Conservation (phyloP, 2,797 vertebrate genomes). For the Pristis pectinata region DNA sequence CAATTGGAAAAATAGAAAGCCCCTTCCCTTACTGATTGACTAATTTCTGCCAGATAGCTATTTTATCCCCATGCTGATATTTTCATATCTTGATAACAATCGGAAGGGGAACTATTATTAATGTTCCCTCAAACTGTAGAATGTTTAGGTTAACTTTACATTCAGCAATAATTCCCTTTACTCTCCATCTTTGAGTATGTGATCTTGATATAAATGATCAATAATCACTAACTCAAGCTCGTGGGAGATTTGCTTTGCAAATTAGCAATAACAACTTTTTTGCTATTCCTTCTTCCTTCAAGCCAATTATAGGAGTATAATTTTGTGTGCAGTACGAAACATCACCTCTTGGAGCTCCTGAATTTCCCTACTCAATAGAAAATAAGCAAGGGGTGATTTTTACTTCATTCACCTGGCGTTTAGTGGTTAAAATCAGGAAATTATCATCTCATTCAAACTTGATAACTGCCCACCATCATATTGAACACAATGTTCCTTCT, state of each 20-base stretch:
- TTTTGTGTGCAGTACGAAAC: not conserved
- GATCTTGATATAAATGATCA: not conserved
- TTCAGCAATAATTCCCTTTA: not conserved
- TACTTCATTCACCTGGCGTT: not conserved
- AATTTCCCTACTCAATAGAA: not conserved
- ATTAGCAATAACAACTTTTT: not conserved
- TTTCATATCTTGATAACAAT: not conserved
- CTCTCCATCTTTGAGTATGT: not conserved
- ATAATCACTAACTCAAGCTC: not conserved
- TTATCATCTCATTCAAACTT: not conserved
- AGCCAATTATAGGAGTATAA: not conserved
- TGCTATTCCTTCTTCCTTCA: not conserved
- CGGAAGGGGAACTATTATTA: not conserved
- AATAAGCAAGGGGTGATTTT: not conserved
- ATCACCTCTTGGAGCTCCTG: not conserved
- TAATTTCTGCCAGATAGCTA: no score
- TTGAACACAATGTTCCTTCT: not conserved
- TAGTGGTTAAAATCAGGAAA: not conserved
- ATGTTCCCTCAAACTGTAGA: not conserved
- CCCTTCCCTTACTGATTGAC: no score
- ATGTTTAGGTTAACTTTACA: not conserved
- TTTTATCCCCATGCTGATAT: not conserved
- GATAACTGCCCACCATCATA: not conserved
- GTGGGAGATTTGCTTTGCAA: not conserved
- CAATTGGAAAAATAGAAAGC: not conserved